Percentiles rank a stretch among this genome's conserved stretches.
Evolutionary conservation across 2,113 vertebrate genomes (phyloP).

Genomic region (Channa argus): DNA sequence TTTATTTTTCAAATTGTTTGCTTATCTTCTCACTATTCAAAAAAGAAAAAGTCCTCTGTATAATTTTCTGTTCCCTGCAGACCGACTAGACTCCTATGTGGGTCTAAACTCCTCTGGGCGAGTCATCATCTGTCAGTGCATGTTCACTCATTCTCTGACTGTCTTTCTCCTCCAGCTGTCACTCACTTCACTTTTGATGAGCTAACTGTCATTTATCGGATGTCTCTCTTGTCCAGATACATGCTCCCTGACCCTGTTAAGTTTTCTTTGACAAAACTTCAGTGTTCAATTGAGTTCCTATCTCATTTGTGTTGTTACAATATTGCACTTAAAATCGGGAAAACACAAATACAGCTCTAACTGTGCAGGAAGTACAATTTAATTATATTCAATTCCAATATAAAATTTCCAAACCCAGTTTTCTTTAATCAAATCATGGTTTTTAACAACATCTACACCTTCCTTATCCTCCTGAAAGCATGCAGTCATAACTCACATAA

Average conservation of each 20-base stretch:
- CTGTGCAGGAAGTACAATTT: too few relatives aligned
- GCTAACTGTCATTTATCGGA: not conserved
- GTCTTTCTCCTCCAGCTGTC: not conserved
- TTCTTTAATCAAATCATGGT: too few relatives aligned
- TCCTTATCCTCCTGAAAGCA: too few relatives aligned
- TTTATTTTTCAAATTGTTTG: not conserved
- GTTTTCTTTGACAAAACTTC: not conserved
- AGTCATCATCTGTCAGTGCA: not conserved
- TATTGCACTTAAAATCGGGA: too few relatives aligned
- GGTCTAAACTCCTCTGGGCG: not conserved
- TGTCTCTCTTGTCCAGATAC: not conserved
- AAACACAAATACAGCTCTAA: too few relatives aligned
- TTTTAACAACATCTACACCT: too few relatives aligned
- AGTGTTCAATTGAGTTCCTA: too few relatives aligned
- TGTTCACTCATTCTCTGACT: not conserved
- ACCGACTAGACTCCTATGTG: not conserved
- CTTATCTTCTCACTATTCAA: not conserved
- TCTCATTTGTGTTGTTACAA: too few relatives aligned
- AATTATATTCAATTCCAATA: too few relatives aligned
- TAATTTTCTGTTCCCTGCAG: slow-evolving; percentile 4
- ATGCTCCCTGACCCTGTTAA: not conserved
- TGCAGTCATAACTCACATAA: too few relatives aligned
- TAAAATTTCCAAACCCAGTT: too few relatives aligned
- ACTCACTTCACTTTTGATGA: not conserved
- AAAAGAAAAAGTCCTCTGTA: not conserved